Evolutionary conservation across 2,113 vertebrate genomes (phyloP).

Genomic region (Gadus chalcogrammus): DNA sequence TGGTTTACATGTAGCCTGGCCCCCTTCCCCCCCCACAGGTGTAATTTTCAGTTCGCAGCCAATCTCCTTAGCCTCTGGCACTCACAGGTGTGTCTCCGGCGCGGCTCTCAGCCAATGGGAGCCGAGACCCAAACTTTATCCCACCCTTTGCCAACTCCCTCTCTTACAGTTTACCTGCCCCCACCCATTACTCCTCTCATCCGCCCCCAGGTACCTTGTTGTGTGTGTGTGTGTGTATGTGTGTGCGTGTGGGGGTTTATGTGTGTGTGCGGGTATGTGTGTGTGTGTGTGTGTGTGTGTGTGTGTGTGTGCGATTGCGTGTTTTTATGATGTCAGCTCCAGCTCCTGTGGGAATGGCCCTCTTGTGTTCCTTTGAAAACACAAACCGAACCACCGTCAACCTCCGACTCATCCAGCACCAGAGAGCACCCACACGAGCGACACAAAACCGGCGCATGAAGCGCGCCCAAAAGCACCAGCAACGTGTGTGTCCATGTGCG

Average conservation of each 20-base stretch:
- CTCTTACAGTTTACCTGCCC: constrained; percentile 47
- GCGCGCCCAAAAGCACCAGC: too few species aligned
- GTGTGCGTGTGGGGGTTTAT: neutral
- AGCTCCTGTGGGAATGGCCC: constrained; percentile 70
- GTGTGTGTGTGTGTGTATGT: constrained; percentile 28
- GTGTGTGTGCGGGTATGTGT: neutral
- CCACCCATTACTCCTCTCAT: constrained; percentile 35
- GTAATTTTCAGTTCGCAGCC: constrained; percentile 81
- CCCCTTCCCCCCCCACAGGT: constrained; percentile 82
- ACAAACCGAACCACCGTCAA: constrained; percentile 46
- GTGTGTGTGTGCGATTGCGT: constrained; percentile 44
- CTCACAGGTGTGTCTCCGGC: constrained; percentile 88
- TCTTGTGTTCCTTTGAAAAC: constrained; percentile 58
- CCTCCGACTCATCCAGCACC: constrained; percentile 31
- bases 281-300: neutral
- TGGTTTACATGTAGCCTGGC: constrained; percentile 90
- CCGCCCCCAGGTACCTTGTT: constrained; percentile 25
- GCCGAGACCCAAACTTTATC: constrained; percentile 40
- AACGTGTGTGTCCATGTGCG: too few species aligned
- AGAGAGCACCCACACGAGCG: too few species aligned
- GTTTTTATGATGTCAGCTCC: constrained; percentile 72
- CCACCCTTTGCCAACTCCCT: constrained; percentile 23
- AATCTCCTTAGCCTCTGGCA: constrained; percentile 80
- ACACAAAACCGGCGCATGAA: too few species aligned
- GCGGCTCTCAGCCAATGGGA: constrained; percentile 70